These are phyloP conservation scores for Aethina tumida DNA, from an alignment of 1,140 invertebrate genomes.

Conservation along the genomic window DNA sequence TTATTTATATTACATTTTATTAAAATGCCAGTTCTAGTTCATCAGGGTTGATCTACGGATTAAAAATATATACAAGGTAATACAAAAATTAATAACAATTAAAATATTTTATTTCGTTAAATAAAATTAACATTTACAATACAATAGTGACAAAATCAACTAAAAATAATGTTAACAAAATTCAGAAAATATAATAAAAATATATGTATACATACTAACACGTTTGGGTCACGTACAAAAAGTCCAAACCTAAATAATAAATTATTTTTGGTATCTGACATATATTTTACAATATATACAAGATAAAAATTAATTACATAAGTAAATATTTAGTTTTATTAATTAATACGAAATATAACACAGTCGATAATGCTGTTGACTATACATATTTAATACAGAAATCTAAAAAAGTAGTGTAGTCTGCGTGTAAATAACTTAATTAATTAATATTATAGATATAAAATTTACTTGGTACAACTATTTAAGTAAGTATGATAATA, in stretches of 20 bases:
- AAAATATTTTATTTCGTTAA: conserved; percentile 3
- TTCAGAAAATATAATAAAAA: not conserved
- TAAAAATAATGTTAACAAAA: conserved; percentile 2
- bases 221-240: too few relatives aligned
- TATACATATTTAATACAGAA: conserved; percentile 21
- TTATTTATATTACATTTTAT: too few relatives aligned
- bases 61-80: not conserved
- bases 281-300: conserved; percentile 26
- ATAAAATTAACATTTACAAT: conserved; percentile 3
- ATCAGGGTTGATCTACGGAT: too few relatives aligned
- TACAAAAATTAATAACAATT: not conserved
- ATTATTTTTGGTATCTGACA: conserved; percentile 23
- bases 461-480: conserved; percentile 2
- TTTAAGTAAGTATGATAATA: conserved; percentile 1
- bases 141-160: conserved; percentile 1
- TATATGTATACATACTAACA: conserved; percentile 1
- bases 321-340: too few relatives aligned
- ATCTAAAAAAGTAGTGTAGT: conserved; percentile 4
- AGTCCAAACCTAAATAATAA: too few relatives aligned
- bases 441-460: not conserved
- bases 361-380: conserved; percentile 24
- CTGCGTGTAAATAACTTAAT: conserved; percentile 1
- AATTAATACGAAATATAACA: conserved; percentile 19
- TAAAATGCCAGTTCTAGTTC: too few relatives aligned
- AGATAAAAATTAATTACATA: conserved; percentile 19